These are phyloP conservation scores for Thera britannica DNA, from an alignment of 2,888 invertebrate genomes.

Conservation along the genomic window DNA sequence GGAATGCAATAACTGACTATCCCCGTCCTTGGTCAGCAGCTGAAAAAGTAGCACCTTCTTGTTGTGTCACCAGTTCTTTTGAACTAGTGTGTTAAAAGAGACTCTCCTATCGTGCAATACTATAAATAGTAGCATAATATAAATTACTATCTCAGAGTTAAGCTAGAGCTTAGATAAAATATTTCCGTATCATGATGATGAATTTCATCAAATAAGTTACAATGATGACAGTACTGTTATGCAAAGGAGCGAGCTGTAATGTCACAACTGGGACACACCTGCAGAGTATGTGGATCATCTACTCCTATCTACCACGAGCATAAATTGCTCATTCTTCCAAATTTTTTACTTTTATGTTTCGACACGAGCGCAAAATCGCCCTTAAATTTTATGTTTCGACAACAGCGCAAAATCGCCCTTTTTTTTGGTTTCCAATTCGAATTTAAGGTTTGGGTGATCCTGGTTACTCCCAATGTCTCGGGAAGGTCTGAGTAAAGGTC, in stretches of 20 bases:
- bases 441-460: conserved; percentile 38
- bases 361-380: background rate
- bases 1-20: too few species aligned
- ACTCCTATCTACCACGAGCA: conserved; percentile 7
- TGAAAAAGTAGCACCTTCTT: too few species aligned
- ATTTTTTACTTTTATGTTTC: conserved; percentile 4
- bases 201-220: conserved; percentile 44
- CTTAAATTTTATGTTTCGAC: conserved; percentile 1
- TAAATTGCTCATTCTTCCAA: conserved; percentile 5
- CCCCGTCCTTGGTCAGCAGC: too few species aligned
- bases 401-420: background rate
- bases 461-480: conserved; percentile 83
- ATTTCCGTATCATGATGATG: too few species aligned
- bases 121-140: too few species aligned
- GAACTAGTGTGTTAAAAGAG: too few species aligned
- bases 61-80: too few species aligned
- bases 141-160: too few species aligned
- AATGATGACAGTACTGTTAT: conserved; percentile 64
- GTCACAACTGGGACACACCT: conserved; percentile 89
- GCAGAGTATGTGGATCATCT: conserved; percentile 81
- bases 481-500: conserved; percentile 92
- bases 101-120: too few species aligned
- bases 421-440: conserved; percentile 3
- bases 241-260: conserved; percentile 85
- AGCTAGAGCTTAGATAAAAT: too few species aligned